phyloP scores from a whole-genome alignment of 2,888 invertebrate genomes.

The Tenthredo notha region DNA sequence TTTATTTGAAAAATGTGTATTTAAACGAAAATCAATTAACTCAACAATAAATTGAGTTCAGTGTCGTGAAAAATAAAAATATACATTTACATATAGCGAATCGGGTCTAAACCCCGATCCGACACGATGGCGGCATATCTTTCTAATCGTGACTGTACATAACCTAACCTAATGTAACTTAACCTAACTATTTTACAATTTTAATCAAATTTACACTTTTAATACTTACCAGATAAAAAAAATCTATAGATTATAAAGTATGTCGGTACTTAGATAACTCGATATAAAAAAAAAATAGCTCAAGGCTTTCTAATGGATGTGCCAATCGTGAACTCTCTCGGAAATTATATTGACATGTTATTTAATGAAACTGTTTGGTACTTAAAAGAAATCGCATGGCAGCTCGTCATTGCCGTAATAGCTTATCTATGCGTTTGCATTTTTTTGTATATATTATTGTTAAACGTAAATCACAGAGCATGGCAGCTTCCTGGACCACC shows the following conservation, averaged over 20 bases:
- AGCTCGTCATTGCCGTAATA: constrained; percentile 69
- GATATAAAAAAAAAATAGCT: not conserved
- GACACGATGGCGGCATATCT: constrained; percentile 23
- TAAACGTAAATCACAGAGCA: constrained; percentile 70
- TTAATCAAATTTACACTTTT: constrained; percentile 26
- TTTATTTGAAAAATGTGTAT: constrained; percentile 17
- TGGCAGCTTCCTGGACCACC: constrained; percentile 77
- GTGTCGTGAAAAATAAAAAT: not conserved
- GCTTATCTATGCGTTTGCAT: constrained; percentile 73
- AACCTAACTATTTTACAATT: constrained; percentile 5
- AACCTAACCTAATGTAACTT: constrained; percentile 37
- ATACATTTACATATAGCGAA: not conserved
- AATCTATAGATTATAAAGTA: constrained; percentile 19
- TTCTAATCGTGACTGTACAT: constrained; percentile 39
- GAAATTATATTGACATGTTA: constrained; percentile 66
- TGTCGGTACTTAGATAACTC: constrained; percentile 17
- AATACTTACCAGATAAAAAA: constrained; percentile 18
- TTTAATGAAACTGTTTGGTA: constrained; percentile 72
- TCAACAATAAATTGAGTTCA: not conserved
- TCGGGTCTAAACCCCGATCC: constrained; percentile 33
- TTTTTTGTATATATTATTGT: constrained; percentile 72
- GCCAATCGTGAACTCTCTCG: constrained; percentile 59
- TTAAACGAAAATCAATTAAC: not conserved
- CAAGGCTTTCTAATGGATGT: constrained; percentile 35
- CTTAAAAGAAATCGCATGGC: constrained; percentile 73